Conservation (phyloP, 2,797 vertebrate species). For the Micromesistius poutassou region DNA sequence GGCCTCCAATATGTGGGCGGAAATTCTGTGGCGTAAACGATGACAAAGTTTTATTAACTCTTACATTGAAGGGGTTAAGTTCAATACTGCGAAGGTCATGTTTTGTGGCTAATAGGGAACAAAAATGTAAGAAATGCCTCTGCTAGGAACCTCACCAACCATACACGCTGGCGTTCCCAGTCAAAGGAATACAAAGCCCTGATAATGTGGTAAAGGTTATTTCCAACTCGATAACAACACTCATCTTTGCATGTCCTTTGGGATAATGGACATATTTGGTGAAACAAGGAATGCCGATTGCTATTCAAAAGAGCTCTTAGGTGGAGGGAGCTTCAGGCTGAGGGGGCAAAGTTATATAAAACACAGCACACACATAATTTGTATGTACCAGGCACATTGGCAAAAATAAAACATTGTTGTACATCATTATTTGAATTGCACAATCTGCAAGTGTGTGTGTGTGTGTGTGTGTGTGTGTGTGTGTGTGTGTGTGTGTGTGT, state of each 20-base stretch:
- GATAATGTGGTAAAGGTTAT: background rate
- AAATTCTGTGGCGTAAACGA: background rate
- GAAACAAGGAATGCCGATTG: background rate
- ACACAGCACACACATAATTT: background rate
- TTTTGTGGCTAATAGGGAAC: background rate
- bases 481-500: background rate
- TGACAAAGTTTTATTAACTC: background rate
- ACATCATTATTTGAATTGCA: slow-evolving; percentile 3
- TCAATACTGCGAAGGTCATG: background rate
- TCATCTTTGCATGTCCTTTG: background rate
- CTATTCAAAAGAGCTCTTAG: background rate
- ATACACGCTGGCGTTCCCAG: background rate
- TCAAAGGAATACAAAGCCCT: background rate
- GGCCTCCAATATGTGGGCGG: background rate
- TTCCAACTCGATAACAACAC: background rate
- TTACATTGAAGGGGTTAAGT: background rate
- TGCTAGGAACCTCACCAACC: background rate
- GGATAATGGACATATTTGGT: background rate
- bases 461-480: background rate
- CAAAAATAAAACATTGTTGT: background rate
- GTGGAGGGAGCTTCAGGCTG: background rate
- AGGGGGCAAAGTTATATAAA: background rate
- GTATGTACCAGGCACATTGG: background rate
- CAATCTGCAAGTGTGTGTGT: background rate
- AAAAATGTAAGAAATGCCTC: background rate